Evolutionary conservation across 92 coral and sea anemone genomes (phyloP).

Genomic region (Phenganax marumi): DNA sequence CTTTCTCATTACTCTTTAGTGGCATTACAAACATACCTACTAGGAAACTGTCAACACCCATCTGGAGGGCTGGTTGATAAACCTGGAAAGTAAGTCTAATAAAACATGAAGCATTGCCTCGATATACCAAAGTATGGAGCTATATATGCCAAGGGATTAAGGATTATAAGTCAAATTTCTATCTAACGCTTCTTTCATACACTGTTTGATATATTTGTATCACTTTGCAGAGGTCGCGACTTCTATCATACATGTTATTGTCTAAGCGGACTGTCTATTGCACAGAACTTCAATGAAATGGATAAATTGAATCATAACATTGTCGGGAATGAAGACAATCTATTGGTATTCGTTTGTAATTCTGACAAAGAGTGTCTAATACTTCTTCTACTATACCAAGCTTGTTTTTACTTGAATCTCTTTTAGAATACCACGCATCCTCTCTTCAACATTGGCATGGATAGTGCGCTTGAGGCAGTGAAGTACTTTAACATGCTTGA

Average conservation of each 20-base stretch:
- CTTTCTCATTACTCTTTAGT: conserved; percentile 9
- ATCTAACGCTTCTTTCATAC: neutral
- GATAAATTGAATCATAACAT: conserved; percentile 61
- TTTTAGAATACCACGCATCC: conserved; percentile 80
- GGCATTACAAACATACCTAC: conserved; percentile 83
- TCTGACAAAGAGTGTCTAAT: neutral
- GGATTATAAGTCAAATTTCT: neutral
- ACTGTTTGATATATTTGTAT: neutral
- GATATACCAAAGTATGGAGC: no score
- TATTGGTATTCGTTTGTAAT: conserved; percentile 26
- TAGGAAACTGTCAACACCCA: conserved; percentile 81
- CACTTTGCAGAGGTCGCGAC: conserved; percentile 58
- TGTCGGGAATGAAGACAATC: conserved; percentile 72
- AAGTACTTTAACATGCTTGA: conserved; percentile 67
- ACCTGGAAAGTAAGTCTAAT: conserved; percentile 73
- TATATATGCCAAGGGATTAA: no score
- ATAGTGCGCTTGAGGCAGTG: conserved; percentile 72
- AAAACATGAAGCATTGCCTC: neutral
- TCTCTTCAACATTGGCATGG: conserved; percentile 75
- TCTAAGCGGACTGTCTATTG: conserved; percentile 90
- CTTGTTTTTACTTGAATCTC: neutral
- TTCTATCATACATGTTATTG: conserved; percentile 97
- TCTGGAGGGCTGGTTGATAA: conserved; percentile 94
- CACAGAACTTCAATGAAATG: conserved; percentile 82
- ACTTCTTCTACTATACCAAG: neutral